A percentile compares a stretch with the other conserved stretches of the same genome.
phyloP scores from a whole-genome alignment of 2,888 invertebrate species.

The Idaea dimidiata region DNA sequence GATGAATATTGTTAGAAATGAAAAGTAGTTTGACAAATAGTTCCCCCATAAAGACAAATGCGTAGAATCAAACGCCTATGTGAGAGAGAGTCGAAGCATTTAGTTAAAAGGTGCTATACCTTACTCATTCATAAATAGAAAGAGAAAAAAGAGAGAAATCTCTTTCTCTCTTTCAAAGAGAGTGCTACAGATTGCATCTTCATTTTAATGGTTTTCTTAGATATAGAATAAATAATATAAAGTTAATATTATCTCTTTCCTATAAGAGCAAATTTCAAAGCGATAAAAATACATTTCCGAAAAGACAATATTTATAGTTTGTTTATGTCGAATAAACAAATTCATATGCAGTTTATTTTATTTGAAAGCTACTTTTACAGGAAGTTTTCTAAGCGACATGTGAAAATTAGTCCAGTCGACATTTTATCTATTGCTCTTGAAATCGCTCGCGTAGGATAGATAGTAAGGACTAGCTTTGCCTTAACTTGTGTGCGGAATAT shows the following conservation, averaged over 20 bases:
- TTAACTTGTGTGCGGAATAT: background rate
- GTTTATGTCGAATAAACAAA: background rate
- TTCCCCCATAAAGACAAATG: too few relatives aligned
- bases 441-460: background rate
- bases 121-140: background rate
- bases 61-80: background rate
- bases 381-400: background rate
- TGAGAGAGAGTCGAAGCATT: conserved; percentile 13
- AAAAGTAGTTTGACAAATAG: too few relatives aligned
- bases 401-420: background rate
- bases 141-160: too few relatives aligned
- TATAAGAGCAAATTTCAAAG: background rate
- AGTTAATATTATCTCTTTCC: conserved; percentile 41
- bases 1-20: too few relatives aligned
- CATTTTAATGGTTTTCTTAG: background rate
- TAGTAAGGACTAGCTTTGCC: background rate
- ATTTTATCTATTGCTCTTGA: background rate
- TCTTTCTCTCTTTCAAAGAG: background rate
- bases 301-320: background rate
- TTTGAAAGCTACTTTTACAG: background rate
- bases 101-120: conserved; percentile 43
- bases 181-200: background rate
- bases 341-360: background rate
- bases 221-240: conserved; percentile 5
- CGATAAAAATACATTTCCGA: background rate